Base-by-base conservation (phyloP, 1,140 invertebrate genomes). In the Drusus annulatus region DNA sequence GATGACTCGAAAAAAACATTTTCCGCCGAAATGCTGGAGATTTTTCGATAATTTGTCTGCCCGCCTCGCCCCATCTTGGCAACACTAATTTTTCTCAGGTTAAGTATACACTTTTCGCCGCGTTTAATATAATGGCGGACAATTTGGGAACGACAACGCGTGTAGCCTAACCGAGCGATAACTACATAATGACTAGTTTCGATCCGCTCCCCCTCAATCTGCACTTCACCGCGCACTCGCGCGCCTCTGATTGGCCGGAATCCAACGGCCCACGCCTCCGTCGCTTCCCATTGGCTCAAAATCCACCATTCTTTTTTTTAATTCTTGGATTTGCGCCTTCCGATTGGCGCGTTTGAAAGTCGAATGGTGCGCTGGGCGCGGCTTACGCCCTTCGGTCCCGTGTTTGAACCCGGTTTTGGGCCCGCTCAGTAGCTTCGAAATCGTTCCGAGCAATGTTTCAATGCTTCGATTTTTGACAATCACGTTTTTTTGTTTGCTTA, bases 111-210 rank as follows among this genome's bases (percentile, higher is more conserved):
- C 71, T 56, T 52, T 51, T 31, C 19, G 23, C 16, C 23, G 51
- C 51, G 45, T 73, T 65, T 50, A 71, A 50, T 7, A 17, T 75
- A 75, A 75, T 75, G 71, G 71, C 54, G 25, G 71, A 75, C 71
- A 75, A 75, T 75, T 75, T 74, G 13, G 52, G 21, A 36, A 28
- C 15, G 23, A 15, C 45, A 58, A 75, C 71, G 71, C 71, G 71
- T 75, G 71, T 28, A 19, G 21, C 16, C 54, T 36, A 31, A 75
- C 71, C 71, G 23, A 58, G 31, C 51, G 71, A 56, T 75, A 75
- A 75, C 71, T 75, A 75, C 71, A 31, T 75, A 75, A 75, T 75
- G 71, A 75, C 71, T 56, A 36, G 71, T 75, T 75, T 56, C 16
- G 52, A 8, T 8, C 36, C 25, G 15, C 36, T 28, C 21, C 52